Conservation (phyloP, 2,888 invertebrate species). For the Heterodera filipjevi region DNA sequence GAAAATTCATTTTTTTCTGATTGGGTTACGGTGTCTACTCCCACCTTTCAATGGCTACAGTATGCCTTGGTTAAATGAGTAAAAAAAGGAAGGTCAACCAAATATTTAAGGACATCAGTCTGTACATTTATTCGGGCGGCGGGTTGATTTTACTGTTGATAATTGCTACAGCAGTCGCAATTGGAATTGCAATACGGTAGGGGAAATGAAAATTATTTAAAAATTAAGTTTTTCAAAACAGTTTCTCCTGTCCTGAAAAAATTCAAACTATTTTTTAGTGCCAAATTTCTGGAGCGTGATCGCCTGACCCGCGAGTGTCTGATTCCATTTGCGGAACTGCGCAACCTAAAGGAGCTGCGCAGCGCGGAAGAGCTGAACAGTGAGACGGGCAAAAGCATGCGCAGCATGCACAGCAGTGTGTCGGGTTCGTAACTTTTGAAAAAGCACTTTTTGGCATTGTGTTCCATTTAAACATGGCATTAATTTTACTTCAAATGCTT, state of each 20-base stretch:
- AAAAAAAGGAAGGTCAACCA: background rate
- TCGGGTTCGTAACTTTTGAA: constrained; percentile 23
- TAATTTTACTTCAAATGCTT: no score
- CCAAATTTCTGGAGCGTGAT: constrained; percentile 45
- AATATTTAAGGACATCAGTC: constrained; percentile 28
- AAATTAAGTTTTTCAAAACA: no score
- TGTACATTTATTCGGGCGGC: constrained; percentile 31
- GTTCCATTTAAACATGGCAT: background rate
- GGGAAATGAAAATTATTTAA: no score
- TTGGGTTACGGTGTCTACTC: no score
- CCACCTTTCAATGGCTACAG: no score
- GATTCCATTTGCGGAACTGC: constrained; percentile 41
- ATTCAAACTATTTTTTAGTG: constrained; percentile 20
- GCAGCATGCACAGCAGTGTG: constrained; percentile 37
- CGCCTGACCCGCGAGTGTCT: constrained; percentile 48
- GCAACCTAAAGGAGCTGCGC: constrained; percentile 21
- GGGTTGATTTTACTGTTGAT: constrained; percentile 31
- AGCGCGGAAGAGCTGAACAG: constrained; percentile 33
- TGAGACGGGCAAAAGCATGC: constrained; percentile 37
- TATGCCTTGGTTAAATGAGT: no score
- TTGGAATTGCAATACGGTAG: constrained; percentile 35
- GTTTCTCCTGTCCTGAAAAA: background rate
- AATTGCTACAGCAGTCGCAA: constrained; percentile 26
- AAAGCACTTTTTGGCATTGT: background rate
- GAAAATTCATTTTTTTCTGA: no score